Percentiles rank a stretch among this genome's conserved stretches.
Evolutionary conservation across 2,888 invertebrate species (phyloP).

Genomic region (Cataglyphis rosenhaueri): DNA sequence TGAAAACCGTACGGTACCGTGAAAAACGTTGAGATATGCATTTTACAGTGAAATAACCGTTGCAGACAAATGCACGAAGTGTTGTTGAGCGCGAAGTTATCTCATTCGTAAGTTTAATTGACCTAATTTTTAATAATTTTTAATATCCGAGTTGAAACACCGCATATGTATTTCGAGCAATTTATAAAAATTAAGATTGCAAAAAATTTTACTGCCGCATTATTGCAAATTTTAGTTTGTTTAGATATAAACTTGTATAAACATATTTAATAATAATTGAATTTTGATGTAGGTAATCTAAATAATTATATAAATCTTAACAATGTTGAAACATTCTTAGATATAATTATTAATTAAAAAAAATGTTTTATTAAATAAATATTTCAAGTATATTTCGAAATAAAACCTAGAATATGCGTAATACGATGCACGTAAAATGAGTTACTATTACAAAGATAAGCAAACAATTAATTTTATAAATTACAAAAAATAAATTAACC

Average conservation of each 20-base stretch:
- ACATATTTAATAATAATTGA: background rate
- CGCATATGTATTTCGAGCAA: too few species aligned
- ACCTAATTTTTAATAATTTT: background rate
- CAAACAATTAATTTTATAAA: background rate
- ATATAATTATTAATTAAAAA: background rate
- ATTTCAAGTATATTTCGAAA: background rate
- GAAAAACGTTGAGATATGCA: background rate
- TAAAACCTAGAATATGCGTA: background rate
- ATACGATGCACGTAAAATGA: background rate
- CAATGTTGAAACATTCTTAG: background rate
- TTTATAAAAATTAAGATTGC: background rate
- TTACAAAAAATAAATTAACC: background rate
- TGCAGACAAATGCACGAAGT: background rate
- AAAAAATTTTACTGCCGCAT: background rate
- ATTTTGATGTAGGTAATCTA: background rate
- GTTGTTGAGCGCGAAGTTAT: background rate
- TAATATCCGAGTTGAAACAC: background rate
- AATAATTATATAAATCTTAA: background rate
- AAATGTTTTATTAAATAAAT: too few species aligned
- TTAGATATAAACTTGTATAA: background rate
- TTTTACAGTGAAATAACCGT: conserved; percentile 1
- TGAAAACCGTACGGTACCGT: background rate
- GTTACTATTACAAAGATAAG: background rate
- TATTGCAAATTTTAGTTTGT: background rate
- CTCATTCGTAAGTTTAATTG: too few species aligned